Conservation (phyloP, 2,888 invertebrate species). For the Agonopterix heracliana region DNA sequence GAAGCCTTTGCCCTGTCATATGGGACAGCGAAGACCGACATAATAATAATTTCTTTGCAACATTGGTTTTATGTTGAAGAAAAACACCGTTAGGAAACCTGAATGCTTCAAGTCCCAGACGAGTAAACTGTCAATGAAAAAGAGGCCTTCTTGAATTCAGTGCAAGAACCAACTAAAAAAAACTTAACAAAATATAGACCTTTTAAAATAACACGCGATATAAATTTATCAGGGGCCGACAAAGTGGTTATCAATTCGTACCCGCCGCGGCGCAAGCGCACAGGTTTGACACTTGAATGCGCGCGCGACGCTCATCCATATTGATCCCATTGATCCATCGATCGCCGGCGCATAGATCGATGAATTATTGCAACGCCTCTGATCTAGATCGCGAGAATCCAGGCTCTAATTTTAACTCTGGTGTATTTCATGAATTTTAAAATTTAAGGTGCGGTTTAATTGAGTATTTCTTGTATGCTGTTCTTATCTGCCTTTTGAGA, state of each 20-base stretch:
- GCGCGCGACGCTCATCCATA: slow-evolving; percentile 52
- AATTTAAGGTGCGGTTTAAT: neutral
- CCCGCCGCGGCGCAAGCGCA: slow-evolving; percentile 22
- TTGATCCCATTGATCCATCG: slow-evolving; percentile 38
- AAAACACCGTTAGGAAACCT: too few relatives aligned
- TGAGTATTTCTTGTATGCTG: too few relatives aligned
- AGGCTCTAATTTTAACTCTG: neutral
- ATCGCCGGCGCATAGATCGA: slow-evolving; percentile 22
- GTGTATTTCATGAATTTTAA: slow-evolving; percentile 36
- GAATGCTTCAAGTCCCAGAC: too few relatives aligned
- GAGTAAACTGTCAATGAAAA: too few relatives aligned
- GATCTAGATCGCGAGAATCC: slow-evolving; percentile 38
- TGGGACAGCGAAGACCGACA: too few relatives aligned
- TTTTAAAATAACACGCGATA: slow-evolving; percentile 16
- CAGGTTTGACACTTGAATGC: slow-evolving; percentile 62
- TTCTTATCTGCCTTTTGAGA: too few relatives aligned
- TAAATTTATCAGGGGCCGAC: slow-evolving; percentile 29
- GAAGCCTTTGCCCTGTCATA: too few relatives aligned
- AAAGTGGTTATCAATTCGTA: slow-evolving; percentile 31
- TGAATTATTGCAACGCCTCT: slow-evolving; percentile 41
- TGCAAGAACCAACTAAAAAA: neutral
- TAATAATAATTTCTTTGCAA: too few relatives aligned
- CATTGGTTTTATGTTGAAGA: too few relatives aligned
- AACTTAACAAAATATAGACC: neutral
- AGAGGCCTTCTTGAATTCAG: neutral